Conservation (phyloP, 2,888 invertebrate species). For the Fragum whitleyi region DNA sequence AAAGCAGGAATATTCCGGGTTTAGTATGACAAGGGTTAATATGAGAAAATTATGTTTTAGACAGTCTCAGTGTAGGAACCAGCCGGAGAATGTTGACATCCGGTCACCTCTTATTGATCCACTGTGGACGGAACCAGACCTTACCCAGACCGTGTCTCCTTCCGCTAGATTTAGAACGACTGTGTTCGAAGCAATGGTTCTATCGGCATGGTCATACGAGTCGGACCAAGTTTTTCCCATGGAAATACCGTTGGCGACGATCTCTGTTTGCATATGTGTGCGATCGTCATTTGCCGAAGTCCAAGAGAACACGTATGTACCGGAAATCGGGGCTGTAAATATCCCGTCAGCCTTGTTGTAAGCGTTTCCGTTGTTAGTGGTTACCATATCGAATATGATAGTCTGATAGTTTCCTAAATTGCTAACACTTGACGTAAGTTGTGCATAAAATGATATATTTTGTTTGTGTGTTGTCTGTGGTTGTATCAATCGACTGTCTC, state of each 20-base stretch:
- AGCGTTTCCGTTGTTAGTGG: constrained; percentile 53
- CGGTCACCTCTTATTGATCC: constrained; percentile 27
- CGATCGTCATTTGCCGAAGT: constrained; percentile 33
- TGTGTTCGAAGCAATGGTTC: constrained; percentile 44
- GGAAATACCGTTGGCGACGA: constrained; percentile 36
- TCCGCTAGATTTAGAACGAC: constrained; percentile 34
- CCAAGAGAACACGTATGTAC: constrained; percentile 56
- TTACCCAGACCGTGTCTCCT: constrained; percentile 53
- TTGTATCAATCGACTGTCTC: neutral
- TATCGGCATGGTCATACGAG: constrained; percentile 43
- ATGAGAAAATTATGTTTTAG: no score
- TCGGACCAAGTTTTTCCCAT: constrained; percentile 45
- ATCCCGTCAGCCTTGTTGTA: constrained; percentile 53
- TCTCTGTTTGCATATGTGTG: constrained; percentile 50
- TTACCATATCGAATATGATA: constrained; percentile 48
- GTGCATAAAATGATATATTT: constrained; percentile 49
- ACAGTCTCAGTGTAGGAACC: constrained; percentile 25
- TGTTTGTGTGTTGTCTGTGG: neutral
- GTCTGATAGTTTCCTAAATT: constrained; percentile 45
- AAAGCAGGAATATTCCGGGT: no score
- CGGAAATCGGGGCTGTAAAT: constrained; percentile 46
- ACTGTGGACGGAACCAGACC: constrained; percentile 30
- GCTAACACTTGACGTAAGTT: constrained; percentile 30
- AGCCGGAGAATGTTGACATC: constrained; percentile 48
- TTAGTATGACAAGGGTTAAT: no score